Conservation (phyloP, 1,140 invertebrate species). For the Akabosia matsudoensis region DNA sequence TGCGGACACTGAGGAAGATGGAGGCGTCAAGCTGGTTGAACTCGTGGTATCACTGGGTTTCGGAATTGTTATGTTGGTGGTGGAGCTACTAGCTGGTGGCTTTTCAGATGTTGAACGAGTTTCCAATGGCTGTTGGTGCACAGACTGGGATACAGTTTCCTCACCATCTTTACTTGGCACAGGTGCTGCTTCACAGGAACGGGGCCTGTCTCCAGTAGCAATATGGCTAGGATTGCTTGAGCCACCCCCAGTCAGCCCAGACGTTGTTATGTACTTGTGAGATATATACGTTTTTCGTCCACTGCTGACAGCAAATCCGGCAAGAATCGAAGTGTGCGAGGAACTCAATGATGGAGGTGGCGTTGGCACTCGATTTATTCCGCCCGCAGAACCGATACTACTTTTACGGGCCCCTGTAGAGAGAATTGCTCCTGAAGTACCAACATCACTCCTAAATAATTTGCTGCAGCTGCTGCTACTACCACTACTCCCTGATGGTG, state of each 20-base stretch:
- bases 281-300: background rate
- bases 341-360: background rate
- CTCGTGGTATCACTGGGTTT: background rate
- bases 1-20: background rate
- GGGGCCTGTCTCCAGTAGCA: background rate
- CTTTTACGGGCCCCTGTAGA: background rate
- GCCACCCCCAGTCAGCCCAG: background rate
- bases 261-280: background rate
- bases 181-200: too few species aligned
- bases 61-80: background rate
- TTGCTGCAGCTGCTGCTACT: background rate
- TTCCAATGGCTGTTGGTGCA: background rate
- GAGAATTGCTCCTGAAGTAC: background rate
- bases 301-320: background rate
- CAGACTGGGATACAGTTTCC: background rate
- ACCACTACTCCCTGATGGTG: background rate
- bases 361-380: background rate
- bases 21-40: background rate
- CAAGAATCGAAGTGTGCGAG: background rate
- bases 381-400: background rate
- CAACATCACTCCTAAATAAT: background rate
- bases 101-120: background rate
- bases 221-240: background rate
- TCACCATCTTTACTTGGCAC: background rate
- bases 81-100: background rate